Evolutionary conservation across 1,140 invertebrate genomes (phyloP).

Genomic region (Sitobion miscanthi): DNA sequence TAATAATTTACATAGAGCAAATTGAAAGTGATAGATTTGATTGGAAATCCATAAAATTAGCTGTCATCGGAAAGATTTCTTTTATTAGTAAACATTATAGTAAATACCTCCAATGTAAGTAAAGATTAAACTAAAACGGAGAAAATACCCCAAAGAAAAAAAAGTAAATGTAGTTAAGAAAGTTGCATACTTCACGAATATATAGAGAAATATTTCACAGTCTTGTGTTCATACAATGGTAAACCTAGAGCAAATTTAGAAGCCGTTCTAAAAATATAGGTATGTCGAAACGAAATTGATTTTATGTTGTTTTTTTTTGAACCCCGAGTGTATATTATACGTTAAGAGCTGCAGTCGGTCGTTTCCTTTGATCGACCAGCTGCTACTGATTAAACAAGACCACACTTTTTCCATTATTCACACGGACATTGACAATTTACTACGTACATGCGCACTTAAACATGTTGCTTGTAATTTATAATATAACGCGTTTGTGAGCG

Average conservation of each 20-base stretch:
- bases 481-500: background rate
- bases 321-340: background rate
- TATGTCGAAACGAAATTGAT: slow-evolving; percentile 30
- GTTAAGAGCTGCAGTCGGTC: background rate
- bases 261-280: background rate
- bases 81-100: background rate
- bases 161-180: background rate
- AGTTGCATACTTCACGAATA: background rate
- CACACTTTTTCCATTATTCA: slow-evolving; percentile 42
- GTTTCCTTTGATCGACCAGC: slow-evolving; percentile 50
- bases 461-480: slow-evolving; percentile 8
- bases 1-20: slow-evolving; percentile 25
- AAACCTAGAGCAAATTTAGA: background rate
- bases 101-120: background rate
- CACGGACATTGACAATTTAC: slow-evolving; percentile 45
- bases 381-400: slow-evolving; percentile 48
- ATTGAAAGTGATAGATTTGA: slow-evolving; percentile 19
- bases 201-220: background rate
- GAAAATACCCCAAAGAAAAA: background rate
- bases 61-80: background rate
- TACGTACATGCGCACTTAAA: slow-evolving; percentile 22
- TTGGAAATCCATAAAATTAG: slow-evolving; percentile 23
- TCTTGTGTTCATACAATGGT: background rate
- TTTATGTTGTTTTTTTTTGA: slow-evolving; percentile 12
- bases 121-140: background rate